These are phyloP conservation scores for Salmo trutta DNA, from an alignment of 2,797 vertebrate genomes.

Conservation along the genomic window DNA sequence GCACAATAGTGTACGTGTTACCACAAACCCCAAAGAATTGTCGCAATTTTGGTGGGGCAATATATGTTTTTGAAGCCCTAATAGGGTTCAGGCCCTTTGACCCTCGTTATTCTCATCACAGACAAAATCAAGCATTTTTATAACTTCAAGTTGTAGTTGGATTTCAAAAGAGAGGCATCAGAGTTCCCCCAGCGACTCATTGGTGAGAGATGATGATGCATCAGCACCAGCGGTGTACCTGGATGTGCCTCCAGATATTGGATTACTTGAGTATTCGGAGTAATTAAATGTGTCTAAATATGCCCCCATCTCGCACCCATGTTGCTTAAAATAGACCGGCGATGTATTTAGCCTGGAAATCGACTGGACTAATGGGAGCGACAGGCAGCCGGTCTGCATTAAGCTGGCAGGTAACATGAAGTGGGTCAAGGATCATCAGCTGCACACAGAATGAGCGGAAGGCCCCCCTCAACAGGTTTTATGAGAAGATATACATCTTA, in stretches of 20 bases:
- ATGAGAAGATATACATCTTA: conserved; percentile 74
- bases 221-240: neutral
- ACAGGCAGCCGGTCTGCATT: conserved; percentile 72
- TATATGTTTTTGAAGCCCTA: too few species aligned
- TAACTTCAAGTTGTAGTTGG: neutral
- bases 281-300: conserved; percentile 11
- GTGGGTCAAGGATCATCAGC: conserved; percentile 75
- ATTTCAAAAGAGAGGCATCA: neutral
- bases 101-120: neutral
- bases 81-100: neutral
- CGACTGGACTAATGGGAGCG: conserved; percentile 75
- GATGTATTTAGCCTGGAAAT: conserved; percentile 76
- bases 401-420: conserved; percentile 81
- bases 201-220: neutral
- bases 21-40: too few species aligned
- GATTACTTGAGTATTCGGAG: neutral
- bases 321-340: conserved; percentile 71
- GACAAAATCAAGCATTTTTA: neutral
- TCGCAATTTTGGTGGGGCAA: too few species aligned
- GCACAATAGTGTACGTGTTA: too few species aligned
- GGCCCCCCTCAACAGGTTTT: conserved; percentile 75
- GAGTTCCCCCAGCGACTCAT: neutral
- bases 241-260: neutral
- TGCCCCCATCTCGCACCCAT: neutral
- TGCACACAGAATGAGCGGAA: conserved; percentile 77